phyloP scores from a whole-genome alignment of 2,113 vertebrate species.

The Onychorhynchus coronatus region DNA sequence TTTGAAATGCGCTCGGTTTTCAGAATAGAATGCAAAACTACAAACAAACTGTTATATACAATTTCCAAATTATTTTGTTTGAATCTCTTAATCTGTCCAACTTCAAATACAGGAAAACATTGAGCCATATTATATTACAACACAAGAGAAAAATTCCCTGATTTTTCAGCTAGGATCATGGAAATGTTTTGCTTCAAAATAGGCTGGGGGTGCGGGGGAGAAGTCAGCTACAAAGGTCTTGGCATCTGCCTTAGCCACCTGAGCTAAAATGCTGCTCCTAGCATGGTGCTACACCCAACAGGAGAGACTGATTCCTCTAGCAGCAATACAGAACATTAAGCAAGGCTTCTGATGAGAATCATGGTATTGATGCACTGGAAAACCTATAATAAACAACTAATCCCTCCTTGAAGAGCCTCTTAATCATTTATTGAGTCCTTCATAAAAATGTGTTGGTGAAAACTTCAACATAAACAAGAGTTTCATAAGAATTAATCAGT shows the following conservation, averaged over 20 bases:
- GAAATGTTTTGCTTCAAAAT: neutral
- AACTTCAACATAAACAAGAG: neutral
- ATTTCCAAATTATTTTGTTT: neutral
- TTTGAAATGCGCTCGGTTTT: neutral
- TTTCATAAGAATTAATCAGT: neutral
- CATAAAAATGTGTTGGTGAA: neutral
- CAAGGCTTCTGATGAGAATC: neutral
- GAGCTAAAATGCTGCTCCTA: neutral
- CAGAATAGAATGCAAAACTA: neutral
- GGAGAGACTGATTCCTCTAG: neutral
- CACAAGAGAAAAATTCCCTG: neutral
- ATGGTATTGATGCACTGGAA: neutral
- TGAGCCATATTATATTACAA: neutral
- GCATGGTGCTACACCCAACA: neutral
- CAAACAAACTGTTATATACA: neutral
- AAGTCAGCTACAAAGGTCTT: neutral
- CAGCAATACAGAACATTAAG: neutral
- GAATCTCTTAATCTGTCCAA: neutral
- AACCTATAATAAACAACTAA: neutral
- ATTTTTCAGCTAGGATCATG: neutral
- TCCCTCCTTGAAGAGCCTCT: neutral
- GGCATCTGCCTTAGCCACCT: neutral
- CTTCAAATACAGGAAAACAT: neutral
- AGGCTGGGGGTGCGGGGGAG: neutral
- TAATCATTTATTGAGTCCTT: neutral